Evolutionary conservation across 1,140 invertebrate genomes (phyloP), one percentile per base, ranked within the genome.

Genomic region (Centruroides vittatus): DNA sequence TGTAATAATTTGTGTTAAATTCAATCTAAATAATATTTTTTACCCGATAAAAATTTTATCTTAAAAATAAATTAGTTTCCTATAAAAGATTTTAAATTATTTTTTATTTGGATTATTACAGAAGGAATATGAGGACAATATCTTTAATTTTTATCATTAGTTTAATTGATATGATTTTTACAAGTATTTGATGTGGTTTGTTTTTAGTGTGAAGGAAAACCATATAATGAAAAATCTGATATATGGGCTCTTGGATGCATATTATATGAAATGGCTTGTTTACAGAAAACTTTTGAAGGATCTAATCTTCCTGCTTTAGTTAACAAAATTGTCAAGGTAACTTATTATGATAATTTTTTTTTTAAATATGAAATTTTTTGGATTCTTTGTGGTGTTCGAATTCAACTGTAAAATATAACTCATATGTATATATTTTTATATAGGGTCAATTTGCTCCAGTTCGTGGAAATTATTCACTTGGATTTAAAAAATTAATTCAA

Each of bases 201-300:
- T 50, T 57, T 55, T 52, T 68, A 86, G 84, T 86, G 84, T 72
- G 84, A 86, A 74, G 85, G 85, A 8, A 84, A 84, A 69, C 76
- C 82, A 48, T 88, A 88, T 70, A 84, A 86, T 71, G 81, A 85
- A 68, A 87, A 88, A 72, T 85, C 83, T 47, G 86, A 89, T 69
- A 83, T 89, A 59, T 89, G 86, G 86, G 84, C 86, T 12, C 72
- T 88, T 47, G 85, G 85, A 10, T 89, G 86, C 71, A 86, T 88
- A 66, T 72, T 89, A 9, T 86, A 88, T 70, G 86, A 89, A 75
- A 83, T 88, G 78, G 82, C 82, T n/a, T 84, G 83, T 69, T 72
- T 86, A 6, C 82, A 85, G 65, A 86, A 84, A 73, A 84, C 86
- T 13, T 89, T 89, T 74, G 83, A 86, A 66, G 86, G 84, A 1